Evolutionary conservation across 2,888 invertebrate genomes (phyloP), one percentile per base, ranked within the genome.

Genomic region (Dendrolimus pini): DNA sequence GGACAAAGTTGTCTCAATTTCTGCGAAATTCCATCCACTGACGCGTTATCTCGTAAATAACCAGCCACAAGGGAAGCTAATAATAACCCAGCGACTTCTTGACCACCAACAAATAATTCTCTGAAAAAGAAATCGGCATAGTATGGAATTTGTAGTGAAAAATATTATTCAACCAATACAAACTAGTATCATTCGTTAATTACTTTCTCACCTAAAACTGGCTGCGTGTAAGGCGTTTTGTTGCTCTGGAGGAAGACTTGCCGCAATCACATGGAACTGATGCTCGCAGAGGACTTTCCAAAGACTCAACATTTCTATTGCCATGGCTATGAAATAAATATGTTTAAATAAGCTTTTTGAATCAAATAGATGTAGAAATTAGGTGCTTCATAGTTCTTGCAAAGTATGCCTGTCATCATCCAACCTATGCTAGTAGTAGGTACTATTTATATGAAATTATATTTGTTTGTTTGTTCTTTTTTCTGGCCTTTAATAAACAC

Each of bases 261-360:
- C 93, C 8, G 95, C 93, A 54, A 97, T 93, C 54, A 95, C 92
- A 74, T 96, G 96, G 77, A 99, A 95, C 77, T 97, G 97, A 82
- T 99, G 98, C 74, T 98, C 97, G 71, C 95, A 96, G 7, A 99
- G 89, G 58, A 99, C 95, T 78, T 96, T 96, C 98, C 99, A 98
- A 54, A 99, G 89, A 13, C 96, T 96, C 56, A 99, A 89, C 69
- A 98, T 96, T 90, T 99, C 98, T 75, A 96, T 95, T 1, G 96
- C 94, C 77, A 96, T 94, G 61, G 92, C 93, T 83, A 72, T 14
- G 71, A 69, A 54, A 57, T 7, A 8, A 6, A 30, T 30, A 30
- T 30, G 6, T 30, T 30, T 6, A 6, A 30, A 30, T 30, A 30
- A 30, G 30, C 3, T 30, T 30, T 30, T 30, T 30, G 6, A 6